Evolutionary conservation across 64 coral and sea anemone genomes (phyloP), one percentile per base, ranked within the genome.

Genomic region (Actinia equina): DNA sequence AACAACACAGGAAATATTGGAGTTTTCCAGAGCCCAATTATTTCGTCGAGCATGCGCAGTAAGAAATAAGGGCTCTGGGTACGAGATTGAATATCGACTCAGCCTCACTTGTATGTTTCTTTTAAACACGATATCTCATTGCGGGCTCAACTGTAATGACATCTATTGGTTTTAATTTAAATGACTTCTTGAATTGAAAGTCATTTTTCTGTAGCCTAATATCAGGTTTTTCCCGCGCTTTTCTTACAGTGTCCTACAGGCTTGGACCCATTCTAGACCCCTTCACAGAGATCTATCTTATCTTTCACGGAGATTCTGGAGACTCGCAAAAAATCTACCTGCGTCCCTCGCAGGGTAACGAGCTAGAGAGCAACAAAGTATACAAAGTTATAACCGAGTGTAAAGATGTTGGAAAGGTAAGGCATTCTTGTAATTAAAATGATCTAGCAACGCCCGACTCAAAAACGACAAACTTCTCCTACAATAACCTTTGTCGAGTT

Each of bases 241-340:
- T 17, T 45, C 76, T 79, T 53, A n/a, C 67, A 96, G 94, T 96
- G 2, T 93, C 88, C 13, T 96, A 89, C 85, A 92, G 94, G 59
- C 65, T 96, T 6, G 94, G 94, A 5, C 89, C 91, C 43, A 69
- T 96, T 25, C 51, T 83, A 42, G 94, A 96, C 46, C 94, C 94
- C 25, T 86, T 86, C 8, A 96, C 94, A 6, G 88, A 93, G 85
- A 86, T 96, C 23, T 89, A 87, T 15, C 80, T 96, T 77, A 89
- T 96, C 1, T 69, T 96, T 8, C 87, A 89, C 25, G 94, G 94
- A 42, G 88, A 89, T n/a, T 86, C 44, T 20, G 94, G 94, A 19
- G 91, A 96, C 20, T 71, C 94, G 44, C 90, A 92, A 19, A 96
- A 96, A 79, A 90, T 96, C 44, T 83, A 89, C 41, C 70, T 96